phyloP scores from a whole-genome alignment of 2,797 vertebrate species.

The Catamblyrhynchus diadema region DNA sequence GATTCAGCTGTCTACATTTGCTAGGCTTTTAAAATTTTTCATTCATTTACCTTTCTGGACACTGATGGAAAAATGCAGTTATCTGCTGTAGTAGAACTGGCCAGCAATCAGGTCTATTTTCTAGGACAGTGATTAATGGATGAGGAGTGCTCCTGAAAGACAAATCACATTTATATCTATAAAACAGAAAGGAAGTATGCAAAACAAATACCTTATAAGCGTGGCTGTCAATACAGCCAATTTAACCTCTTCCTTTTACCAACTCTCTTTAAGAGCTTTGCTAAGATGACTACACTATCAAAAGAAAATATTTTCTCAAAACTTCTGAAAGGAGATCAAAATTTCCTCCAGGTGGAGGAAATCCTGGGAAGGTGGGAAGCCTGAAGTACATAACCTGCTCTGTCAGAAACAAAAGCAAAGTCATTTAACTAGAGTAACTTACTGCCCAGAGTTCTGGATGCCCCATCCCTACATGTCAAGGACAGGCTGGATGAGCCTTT shows the following conservation, averaged over 20 bases:
- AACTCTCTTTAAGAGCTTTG: neutral
- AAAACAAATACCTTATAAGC: neutral
- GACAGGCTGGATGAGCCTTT: neutral
- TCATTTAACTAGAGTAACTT: neutral
- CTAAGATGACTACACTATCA: neutral
- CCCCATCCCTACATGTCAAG: neutral
- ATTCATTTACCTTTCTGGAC: slow-evolving; percentile 81
- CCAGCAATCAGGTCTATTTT: slow-evolving; percentile 92
- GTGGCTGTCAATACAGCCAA: neutral
- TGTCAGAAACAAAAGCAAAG: neutral
- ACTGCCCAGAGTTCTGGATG: neutral
- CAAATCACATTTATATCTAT: neutral
- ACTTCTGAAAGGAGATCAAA: neutral
- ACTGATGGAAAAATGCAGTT: slow-evolving; percentile 80
- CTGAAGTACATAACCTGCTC: neutral
- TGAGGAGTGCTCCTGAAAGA: slow-evolving; percentile 85
- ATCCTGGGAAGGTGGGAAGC: neutral
- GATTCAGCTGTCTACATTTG: slow-evolving; percentile 15
- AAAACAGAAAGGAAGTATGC: neutral
- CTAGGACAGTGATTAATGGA: slow-evolving; percentile 89
- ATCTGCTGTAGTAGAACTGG: slow-evolving; percentile 86
- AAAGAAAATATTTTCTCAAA: neutral
- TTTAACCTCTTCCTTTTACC: neutral
- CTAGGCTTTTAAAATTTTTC: neutral
- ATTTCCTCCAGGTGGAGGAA: neutral